Evolutionary conservation across 2,888 invertebrate species (phyloP).

Genomic region (Diloba caeruleocephala): DNA sequence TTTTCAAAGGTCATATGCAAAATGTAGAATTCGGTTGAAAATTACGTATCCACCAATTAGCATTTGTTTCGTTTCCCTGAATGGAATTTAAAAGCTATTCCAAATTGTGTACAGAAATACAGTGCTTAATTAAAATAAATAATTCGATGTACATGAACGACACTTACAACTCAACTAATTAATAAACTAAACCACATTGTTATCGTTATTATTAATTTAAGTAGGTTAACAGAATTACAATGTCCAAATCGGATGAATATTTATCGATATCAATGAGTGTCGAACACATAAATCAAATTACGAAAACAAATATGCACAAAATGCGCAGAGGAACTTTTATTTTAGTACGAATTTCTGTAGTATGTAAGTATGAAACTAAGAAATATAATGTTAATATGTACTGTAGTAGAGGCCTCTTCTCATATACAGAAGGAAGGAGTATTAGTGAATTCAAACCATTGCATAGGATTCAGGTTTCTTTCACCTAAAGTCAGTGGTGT

Average conservation of each 20-base stretch:
- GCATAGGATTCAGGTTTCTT: too few relatives aligned
- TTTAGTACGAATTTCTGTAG: not conserved
- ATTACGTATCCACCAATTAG: too few relatives aligned
- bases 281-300: conserved; percentile 1
- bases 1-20: too few relatives aligned
- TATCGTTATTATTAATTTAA: conserved; percentile 15
- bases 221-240: conserved; percentile 3
- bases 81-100: too few relatives aligned
- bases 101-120: not conserved
- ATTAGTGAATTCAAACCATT: too few relatives aligned
- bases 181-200: conserved; percentile 17
- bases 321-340: not conserved
- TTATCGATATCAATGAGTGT: not conserved
- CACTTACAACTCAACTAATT: conserved; percentile 22
- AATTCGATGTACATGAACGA: conserved; percentile 7
- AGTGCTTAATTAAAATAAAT: not conserved
- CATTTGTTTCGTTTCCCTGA: too few relatives aligned
- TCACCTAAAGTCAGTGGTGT: too few relatives aligned
- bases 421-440: too few relatives aligned
- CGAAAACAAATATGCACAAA: too few relatives aligned
- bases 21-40: too few relatives aligned
- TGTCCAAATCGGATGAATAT: conserved; percentile 10
- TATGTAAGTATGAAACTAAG: not conserved
- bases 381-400: too few relatives aligned
- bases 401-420: too few relatives aligned